A percentile compares a stretch with the other conserved stretches of the same genome.
Conservation (phyloP, 2,797 vertebrate species). For the Myotis planiceps region DNA sequence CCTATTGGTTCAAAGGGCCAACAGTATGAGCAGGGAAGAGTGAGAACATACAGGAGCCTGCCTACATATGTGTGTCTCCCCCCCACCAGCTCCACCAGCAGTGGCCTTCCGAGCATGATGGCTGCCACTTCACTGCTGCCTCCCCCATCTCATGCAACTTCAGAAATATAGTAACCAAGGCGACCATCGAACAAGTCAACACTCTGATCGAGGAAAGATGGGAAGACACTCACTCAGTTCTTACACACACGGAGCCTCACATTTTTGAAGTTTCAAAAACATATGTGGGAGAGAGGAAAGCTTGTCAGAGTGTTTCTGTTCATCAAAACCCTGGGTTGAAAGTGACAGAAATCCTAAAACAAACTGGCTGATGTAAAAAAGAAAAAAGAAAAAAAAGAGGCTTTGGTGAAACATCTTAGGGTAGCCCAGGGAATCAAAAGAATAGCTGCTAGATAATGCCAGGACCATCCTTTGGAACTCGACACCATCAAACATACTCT, state of each 20-base stretch:
- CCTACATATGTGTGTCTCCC: neutral
- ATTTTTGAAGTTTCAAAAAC: neutral
- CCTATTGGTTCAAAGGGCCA: neutral
- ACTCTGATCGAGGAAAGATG: neutral
- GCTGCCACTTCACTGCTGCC: neutral
- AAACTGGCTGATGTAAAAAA: neutral
- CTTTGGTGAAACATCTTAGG: neutral
- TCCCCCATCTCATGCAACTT: too few relatives aligned
- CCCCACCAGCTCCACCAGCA: neutral
- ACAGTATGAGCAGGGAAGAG: neutral
- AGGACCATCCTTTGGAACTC: too few relatives aligned
- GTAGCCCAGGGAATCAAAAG: neutral
- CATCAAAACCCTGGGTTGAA: neutral
- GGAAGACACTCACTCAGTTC: neutral
- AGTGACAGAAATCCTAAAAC: conserved; percentile 13
- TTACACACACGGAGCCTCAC: neutral
- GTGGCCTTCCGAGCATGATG: accelerated
- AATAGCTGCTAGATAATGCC: neutral
- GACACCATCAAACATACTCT: neutral
- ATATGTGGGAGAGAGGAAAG: neutral
- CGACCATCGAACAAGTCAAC: neutral
- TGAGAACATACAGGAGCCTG: neutral
- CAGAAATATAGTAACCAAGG: neutral
- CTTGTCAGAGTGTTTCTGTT: neutral
- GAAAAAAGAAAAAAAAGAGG: neutral